Conservation (phyloP, 2,888 invertebrate species). For the Ceriagrion tenellum region DNA sequence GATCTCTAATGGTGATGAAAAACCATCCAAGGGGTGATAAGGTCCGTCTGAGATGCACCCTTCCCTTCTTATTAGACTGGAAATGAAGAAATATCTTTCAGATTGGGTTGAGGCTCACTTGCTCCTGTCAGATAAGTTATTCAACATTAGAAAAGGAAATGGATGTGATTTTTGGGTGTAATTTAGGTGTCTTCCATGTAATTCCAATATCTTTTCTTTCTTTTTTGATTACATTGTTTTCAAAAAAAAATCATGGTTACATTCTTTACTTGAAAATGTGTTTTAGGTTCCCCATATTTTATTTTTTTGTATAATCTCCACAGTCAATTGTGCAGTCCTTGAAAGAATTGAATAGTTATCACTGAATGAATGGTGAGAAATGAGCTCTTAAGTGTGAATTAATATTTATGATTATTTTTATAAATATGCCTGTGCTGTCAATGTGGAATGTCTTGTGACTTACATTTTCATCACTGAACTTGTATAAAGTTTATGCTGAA, state of each 20-base stretch:
- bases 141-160: no score
- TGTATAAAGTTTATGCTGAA: not conserved
- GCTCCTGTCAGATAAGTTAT: no score
- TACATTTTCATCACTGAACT: no score
- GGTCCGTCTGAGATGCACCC: no score
- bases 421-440: not conserved
- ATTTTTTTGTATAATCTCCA: not conserved
- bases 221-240: not conserved
- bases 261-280: not conserved
- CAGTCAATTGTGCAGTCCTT: not conserved
- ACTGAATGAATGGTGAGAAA: not conserved
- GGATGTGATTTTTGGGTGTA: no score
- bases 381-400: not conserved
- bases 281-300: not conserved
- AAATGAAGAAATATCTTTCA: no score
- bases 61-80: no score
- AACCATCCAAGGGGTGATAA: no score
- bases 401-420: not conserved
- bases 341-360: not conserved
- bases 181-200: not conserved
- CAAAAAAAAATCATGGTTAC: not conserved
- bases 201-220: not conserved
- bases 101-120: no score
- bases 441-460: not conserved
- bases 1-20: no score